A percentile compares a stretch with the other conserved stretches of the same genome.
phyloP scores from a whole-genome alignment of 2,113 vertebrate species.

The Henicopernis longicauda region DNA sequence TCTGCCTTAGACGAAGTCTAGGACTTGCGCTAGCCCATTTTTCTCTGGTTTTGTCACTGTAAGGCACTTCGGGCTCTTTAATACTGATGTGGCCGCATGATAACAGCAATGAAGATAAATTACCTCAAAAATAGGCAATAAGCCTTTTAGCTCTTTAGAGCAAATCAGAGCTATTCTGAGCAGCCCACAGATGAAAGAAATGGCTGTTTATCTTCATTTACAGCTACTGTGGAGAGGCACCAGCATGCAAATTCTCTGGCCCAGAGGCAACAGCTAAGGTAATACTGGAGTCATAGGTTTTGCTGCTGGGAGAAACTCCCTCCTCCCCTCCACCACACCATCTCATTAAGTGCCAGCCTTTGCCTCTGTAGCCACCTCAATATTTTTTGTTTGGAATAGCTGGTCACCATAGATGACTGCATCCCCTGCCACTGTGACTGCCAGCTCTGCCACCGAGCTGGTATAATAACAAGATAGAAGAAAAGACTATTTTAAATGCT shows the following conservation, averaged over 20 bases:
- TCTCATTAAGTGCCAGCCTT: neutral
- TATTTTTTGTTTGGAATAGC: neutral
- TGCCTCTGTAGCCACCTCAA: accelerated
- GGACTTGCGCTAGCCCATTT: neutral
- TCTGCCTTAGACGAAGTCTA: neutral
- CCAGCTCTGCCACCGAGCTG: neutral
- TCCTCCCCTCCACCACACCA: neutral
- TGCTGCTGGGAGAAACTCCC: neutral
- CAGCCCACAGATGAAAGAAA: neutral
- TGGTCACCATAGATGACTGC: neutral
- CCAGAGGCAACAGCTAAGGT: neutral
- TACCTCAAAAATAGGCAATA: conserved; percentile 30
- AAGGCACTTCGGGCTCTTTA: neutral
- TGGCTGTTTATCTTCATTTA: conserved; percentile 49
- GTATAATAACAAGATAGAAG: neutral
- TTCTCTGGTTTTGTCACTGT: neutral
- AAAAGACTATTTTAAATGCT: neutral
- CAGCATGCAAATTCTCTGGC: conserved; percentile 13
- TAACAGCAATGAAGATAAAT: conserved; percentile 59
- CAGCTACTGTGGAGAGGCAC: neutral
- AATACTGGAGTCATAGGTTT: neutral
- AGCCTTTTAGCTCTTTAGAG: conserved; percentile 45
- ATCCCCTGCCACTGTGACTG: neutral
- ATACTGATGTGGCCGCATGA: conserved; percentile 9
- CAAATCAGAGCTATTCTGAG: conserved; percentile 34